Base-by-base conservation (phyloP, 2,888 invertebrate genomes). In the Platyscelio sp. region DNA sequence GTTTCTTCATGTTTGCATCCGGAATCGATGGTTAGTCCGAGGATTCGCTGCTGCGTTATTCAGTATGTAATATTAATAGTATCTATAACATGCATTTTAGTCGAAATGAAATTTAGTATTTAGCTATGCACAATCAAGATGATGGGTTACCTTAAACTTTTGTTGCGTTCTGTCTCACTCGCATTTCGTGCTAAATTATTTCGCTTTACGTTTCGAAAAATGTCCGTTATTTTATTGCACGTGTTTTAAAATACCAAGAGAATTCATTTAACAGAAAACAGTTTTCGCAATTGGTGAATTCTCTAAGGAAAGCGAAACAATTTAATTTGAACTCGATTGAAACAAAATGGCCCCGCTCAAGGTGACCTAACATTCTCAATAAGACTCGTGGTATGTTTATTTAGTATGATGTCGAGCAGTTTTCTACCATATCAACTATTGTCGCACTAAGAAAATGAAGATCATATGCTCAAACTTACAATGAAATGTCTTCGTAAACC, bases 341-440 rank as follows among this genome's bases (percentile, higher is more conserved):
- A n/a, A n/a, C n/a, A n/a, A n/a, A n/a, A n/a, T n/a, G n/a, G n/a
- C n/a, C n/a, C n/a, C n/a, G n/a, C n/a, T n/a, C n/a, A n/a, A n/a
- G n/a, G n/a, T n/a, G n/a, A n/a, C n/a, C n/a, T n/a, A n/a, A n/a
- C n/a, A n/a, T n/a, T n/a, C n/a, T n/a, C n/a, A n/a, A n/a, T n/a
- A n/a, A n/a, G n/a, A n/a, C n/a, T n/a, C n/a, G n/a, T n/a, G n/a
- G n/a, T n/a, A n/a, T 58, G 54, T 63, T 68, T 49, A 68, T 80
- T 75, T 75, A 68, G 75, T 75, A 68, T 63, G 54, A 46, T 84
- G 43, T 67, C 75, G 75, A 83, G 79, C 83, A 81, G 65, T 84
- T 71, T 77, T 81, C 84, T 84, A 84, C 65, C 79, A 84, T 71
- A 79, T 74, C 85, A 85, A 85, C 81, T 85, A 85, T 81, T 63